Evolutionary conservation across 2,113 vertebrate genomes (phyloP).

Genomic region (Macrotis lagotis): DNA sequence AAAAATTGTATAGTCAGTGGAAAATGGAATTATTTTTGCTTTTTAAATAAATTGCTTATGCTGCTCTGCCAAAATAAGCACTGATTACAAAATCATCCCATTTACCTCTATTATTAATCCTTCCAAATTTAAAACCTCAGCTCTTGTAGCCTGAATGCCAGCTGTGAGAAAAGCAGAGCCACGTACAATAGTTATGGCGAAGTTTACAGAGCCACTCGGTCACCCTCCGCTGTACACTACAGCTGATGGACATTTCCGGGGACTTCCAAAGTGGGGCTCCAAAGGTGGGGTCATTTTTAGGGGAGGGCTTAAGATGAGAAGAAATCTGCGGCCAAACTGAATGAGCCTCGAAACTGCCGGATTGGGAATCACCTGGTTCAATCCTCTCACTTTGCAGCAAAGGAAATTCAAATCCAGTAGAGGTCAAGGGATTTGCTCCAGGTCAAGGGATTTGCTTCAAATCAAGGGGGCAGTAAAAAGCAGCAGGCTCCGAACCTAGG

Average conservation of each 20-base stretch:
- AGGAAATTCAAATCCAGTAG: background rate
- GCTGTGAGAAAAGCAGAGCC: background rate
- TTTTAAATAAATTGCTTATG: slow-evolving; percentile 1
- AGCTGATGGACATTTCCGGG: background rate
- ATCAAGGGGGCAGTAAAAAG: background rate
- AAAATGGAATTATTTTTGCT: slow-evolving; percentile 3
- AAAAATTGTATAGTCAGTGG: background rate
- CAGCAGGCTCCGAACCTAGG: background rate
- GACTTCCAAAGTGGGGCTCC: background rate
- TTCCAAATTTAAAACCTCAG: background rate
- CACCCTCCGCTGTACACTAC: background rate
- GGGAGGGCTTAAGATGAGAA: background rate
- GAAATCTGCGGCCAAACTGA: background rate
- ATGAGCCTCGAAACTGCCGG: too few relatives aligned
- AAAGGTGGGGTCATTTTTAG: background rate
- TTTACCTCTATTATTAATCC: slow-evolving; percentile 1
- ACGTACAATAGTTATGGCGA: background rate
- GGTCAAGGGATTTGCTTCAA: too few relatives aligned
- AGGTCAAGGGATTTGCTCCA: background rate
- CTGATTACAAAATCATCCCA: slow-evolving; percentile 10
- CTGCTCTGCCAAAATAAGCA: slow-evolving; percentile 39
- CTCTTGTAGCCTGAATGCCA: background rate
- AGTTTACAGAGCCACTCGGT: background rate
- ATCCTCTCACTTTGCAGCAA: background rate
- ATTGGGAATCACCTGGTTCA: background rate